Evolutionary conservation across 1,140 invertebrate species (phyloP), one percentile per base, ranked within the genome.

Genomic region (Charaxes varanes): DNA sequence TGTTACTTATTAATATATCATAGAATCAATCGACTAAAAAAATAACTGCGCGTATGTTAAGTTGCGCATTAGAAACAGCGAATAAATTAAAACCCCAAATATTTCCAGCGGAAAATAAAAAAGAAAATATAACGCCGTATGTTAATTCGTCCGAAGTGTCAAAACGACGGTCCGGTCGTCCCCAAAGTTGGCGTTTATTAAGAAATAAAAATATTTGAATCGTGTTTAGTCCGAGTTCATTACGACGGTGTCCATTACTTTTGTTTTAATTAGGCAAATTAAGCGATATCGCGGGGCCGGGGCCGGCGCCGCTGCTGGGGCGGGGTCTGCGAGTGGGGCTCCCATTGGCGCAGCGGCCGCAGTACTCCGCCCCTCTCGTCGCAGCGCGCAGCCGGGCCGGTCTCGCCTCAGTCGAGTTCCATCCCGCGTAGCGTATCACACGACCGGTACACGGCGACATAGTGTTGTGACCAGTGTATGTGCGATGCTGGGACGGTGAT

Each of bases 221-320:
- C 36, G 32, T 41, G 24, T 50, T 53, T 31, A 66, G 48, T 43
- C 35, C 35, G 53, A 60, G 56, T 68, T 65, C 64, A 74, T 71
- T 69, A 72, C 50, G 42, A 47, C 50, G 36, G 61, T 68, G 62
- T 77, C 72, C 68, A 79, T 81, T 79, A 82, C 79, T 79, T 78
- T 76, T 62, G 63, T 73, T 64, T 60, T 79, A 82, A 82, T 82
- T 82, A 82, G 72, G 72, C 69, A 80, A 77, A 78, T 78, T 68
- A 76, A 74, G 64, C 53, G 64, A 60, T 63, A 68, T 53, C 53
- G 53, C 46, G 54, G 62, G 54, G 51, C 54, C n/a, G 52, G 28
- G 53, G 56, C 46, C 49, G 41, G 41, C 35, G 42, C 43, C 38
- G 33, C 41, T 42, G 40, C 34, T 14, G 38, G 45, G 53, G 46